phyloP scores from a whole-genome alignment of 2,888 invertebrate genomes.

The Microdon myrmicae region DNA sequence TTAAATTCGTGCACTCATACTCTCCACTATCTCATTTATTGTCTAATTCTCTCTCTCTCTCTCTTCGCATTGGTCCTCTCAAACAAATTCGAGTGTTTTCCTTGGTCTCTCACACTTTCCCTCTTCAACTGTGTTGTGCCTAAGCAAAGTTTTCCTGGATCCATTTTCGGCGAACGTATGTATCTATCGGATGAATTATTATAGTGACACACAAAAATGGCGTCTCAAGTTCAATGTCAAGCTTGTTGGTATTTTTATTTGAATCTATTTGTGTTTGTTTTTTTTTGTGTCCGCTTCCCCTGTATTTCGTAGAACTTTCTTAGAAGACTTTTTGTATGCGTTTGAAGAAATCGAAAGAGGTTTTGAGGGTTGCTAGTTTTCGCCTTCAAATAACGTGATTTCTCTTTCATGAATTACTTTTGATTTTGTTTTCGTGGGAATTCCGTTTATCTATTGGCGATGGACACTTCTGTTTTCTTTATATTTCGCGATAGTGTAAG shows the following conservation, averaged over 20 bases:
- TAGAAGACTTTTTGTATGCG: slow-evolving; percentile 23
- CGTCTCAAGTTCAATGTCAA: slow-evolving; percentile 53
- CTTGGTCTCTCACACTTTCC: slow-evolving; percentile 1
- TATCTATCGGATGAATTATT: slow-evolving; percentile 47
- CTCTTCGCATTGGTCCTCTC: slow-evolving; percentile 22
- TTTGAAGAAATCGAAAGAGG: background rate
- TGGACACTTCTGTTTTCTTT: slow-evolving; percentile 1
- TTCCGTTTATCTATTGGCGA: slow-evolving; percentile 21
- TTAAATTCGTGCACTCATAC: slow-evolving; percentile 12
- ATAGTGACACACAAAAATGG: slow-evolving; percentile 53
- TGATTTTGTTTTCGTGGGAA: slow-evolving; percentile 30
- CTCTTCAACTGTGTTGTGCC: slow-evolving; percentile 1
- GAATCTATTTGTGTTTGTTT: slow-evolving; percentile 18
- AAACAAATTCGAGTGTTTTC: too few species aligned
- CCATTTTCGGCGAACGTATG: slow-evolving; percentile 43
- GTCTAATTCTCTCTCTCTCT: slow-evolving; percentile 3
- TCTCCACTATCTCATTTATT: background rate
- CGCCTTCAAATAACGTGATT: background rate
- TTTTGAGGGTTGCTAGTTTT: background rate
- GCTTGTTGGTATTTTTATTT: slow-evolving; percentile 43
- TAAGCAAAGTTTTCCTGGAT: slow-evolving; percentile 45
- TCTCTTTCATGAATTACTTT: slow-evolving; percentile 28
- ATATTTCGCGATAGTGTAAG: too few species aligned
- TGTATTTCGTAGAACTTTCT: slow-evolving; percentile 31
- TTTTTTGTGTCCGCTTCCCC: slow-evolving; percentile 30